Base-by-base conservation (phyloP, 2,888 invertebrate genomes). In the Portevinia maculata region DNA sequence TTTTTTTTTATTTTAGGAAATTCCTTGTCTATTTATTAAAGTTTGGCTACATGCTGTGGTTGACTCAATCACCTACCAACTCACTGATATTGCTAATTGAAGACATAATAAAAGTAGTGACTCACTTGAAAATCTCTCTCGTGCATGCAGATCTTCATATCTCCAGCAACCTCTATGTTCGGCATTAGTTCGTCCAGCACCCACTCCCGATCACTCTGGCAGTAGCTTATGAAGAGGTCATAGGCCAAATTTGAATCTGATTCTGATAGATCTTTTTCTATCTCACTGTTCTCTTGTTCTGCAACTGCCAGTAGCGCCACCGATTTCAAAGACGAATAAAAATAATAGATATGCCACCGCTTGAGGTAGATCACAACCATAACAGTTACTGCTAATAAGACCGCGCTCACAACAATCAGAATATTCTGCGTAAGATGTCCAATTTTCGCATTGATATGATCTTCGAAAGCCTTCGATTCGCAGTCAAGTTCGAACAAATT, bases 181-280 rank as follows among this genome's bases (percentile, higher is more conserved):
- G 94, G 93, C 11, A 94, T 87, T 0, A 95, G 89, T 8, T 93
- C 91, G 19, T 94, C 92, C 53, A 93, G 87, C 1, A 95, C 93
- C 94, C 94, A 95, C 0, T 90, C 88, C 0, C 93, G 89, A 86
- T 95, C 94, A 41, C 92, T 92, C 53, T 94, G 93, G 86, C 93
- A 93, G 85, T 94, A 95, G 0, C 94, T 94, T 0, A 95, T 93
- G 86, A 95, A 95, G 0, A 94, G 93, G 79, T 95, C 94, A 86
- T 94, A 95, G 15, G 92, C 89, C 84, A 87, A 84, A 50, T 86
- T 86, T 4, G 89, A 86, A 78, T 88, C 88, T 3, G 86, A 79
- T 37, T 87, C 86, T 8, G 85, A 79, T 0, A 87, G 65, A 4
- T 84, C 86, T 21, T 86, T 85, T n/a, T 88, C 87, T 48, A 85